These are phyloP conservation scores for Petaurus breviceps DNA, from an alignment of 2,113 vertebrate genomes.

Conservation along the genomic window DNA sequence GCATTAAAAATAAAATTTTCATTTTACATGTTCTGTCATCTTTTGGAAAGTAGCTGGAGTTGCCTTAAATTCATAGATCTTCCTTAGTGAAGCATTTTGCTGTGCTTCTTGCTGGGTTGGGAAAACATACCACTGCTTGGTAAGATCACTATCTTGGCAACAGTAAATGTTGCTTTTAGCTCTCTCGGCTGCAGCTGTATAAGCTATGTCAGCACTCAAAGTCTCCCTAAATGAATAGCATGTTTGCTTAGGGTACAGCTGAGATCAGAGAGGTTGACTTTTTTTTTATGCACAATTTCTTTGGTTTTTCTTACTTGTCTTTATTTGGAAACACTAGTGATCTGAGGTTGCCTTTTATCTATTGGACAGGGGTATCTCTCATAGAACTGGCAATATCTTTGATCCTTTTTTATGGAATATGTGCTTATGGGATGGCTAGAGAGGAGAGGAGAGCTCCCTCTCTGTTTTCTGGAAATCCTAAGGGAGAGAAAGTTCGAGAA, in stretches of 20 bases:
- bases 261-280: constrained; percentile 32
- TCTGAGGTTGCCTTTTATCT: background rate
- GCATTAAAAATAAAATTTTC: background rate
- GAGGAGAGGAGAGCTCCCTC: background rate
- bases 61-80: background rate
- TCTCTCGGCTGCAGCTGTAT: background rate
- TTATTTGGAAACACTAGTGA: background rate
- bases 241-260: constrained; percentile 28
- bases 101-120: background rate
- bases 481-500: background rate
- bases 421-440: background rate
- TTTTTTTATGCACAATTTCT: background rate
- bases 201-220: background rate
- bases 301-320: constrained; percentile 32
- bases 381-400: background rate
- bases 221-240: background rate
- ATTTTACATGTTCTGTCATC: background rate
- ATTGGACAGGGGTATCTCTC: background rate
- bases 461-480: background rate
- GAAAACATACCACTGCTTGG: background rate
- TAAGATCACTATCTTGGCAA: background rate
- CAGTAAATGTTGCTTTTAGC: constrained; percentile 1
- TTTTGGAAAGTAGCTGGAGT: background rate
- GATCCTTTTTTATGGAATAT: background rate
- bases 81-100: background rate